phyloP scores from a whole-genome alignment of 2,113 vertebrate genomes.

The Natator depressus region DNA sequence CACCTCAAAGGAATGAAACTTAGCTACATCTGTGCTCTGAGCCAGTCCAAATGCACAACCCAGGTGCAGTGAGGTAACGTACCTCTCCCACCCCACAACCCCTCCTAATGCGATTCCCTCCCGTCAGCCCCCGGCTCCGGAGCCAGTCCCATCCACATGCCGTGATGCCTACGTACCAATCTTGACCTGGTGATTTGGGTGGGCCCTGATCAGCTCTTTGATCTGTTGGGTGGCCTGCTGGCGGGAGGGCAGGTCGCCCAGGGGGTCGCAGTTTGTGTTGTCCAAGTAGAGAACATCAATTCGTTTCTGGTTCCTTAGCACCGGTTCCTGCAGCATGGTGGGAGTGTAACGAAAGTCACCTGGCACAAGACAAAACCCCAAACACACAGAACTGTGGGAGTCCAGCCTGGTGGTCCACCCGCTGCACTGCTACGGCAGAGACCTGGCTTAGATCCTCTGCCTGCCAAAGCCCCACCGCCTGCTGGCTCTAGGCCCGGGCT shows the following conservation, averaged over 20 bases:
- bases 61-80: not conserved
- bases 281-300: slow-evolving; percentile 95
- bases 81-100: not conserved
- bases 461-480: not conserved
- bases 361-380: slow-evolving; percentile 50
- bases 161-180: slow-evolving; percentile 83
- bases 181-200: slow-evolving; percentile 85
- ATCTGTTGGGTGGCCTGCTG: slow-evolving; percentile 86
- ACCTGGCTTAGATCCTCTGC: not conserved
- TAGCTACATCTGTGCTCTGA: not conserved
- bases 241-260: slow-evolving; percentile 84
- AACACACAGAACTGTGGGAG: too few relatives aligned
- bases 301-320: slow-evolving; percentile 79
- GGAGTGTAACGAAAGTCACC: slow-evolving; percentile 94
- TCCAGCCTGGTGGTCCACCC: too few relatives aligned
- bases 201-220: slow-evolving; percentile 85
- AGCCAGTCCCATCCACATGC: not conserved
- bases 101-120: not conserved
- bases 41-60: not conserved
- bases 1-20: not conserved
- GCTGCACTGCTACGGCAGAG: not conserved
- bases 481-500: not conserved
- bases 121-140: not conserved
- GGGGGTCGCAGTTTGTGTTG: slow-evolving; percentile 93
- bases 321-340: slow-evolving; percentile 86